Base-by-base conservation (phyloP, 2,797 vertebrate genomes). In the Spinus olivaceus region DNA sequence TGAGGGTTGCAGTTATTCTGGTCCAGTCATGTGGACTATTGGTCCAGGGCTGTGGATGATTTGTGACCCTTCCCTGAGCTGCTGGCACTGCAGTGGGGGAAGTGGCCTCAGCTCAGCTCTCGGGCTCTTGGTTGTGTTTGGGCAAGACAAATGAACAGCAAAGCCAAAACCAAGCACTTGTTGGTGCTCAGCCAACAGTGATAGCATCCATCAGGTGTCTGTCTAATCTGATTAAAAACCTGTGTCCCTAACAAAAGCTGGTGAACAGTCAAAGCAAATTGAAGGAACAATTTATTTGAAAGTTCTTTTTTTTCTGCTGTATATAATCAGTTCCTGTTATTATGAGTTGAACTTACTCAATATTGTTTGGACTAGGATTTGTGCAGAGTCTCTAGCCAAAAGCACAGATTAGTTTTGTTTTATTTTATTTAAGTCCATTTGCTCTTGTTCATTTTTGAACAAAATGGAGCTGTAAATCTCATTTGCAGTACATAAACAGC, bases 371-470 rank as follows among this genome's bases (percentile, higher is more conserved):
- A 63, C 61, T 76, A 76, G 71, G 61, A 74, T 78, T 83, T 8
- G 1, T 59, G 86, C 9, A 82, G 80, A 66, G 25, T 72, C 79
- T 87, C 44, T 78, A 86, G 87, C 85, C 93, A 91, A 88, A 92
- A 94, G 84, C 76, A 81, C 46, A 94, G 90, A 94, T 91, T 79
- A 90, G 65, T 87, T 94, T 87, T 81, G 74, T 47, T 94, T 90
- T 93, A 81, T 88, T 95, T 96, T 86, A 71, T 87, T 79, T 91
- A 69, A 93, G 73, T 93, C 85, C 41, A 71, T 92, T 95, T 96
- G 78, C 83, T 92, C 47, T 84, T 76, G 71, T 50, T 94, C 60
- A 69, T 74, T 96, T 95, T 88, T 90, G 30, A 91, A 81, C 59
- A 72, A 84, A 85, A 88, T 82, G 39, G 77, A 92, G 78, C 79